phyloP scores from a whole-genome alignment of 2,113 vertebrate species.

The Notarius lentiginosus region DNA sequence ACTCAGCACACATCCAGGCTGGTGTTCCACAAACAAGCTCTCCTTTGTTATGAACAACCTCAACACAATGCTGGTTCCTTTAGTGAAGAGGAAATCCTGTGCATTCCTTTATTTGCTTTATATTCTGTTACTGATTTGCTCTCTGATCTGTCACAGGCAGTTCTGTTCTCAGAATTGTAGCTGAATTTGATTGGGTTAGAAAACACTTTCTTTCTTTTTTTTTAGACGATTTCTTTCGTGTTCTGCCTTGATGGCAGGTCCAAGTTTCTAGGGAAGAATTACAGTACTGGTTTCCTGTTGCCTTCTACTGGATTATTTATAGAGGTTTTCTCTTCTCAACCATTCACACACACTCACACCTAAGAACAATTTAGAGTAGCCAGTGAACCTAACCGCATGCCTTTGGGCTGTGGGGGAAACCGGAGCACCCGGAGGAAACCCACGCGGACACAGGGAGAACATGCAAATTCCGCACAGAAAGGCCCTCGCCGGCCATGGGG shows the following conservation, averaged over 20 bases:
- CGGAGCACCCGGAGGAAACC: too few relatives aligned
- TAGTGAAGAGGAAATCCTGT: not conserved
- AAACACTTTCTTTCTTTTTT: not conserved
- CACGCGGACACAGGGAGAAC: too few relatives aligned
- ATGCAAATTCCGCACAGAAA: too few relatives aligned
- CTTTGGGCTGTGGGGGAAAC: too few relatives aligned
- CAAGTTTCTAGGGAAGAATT: too few relatives aligned
- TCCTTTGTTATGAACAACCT: constrained; percentile 18
- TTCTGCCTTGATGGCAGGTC: too few relatives aligned
- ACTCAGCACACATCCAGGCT: constrained; percentile 15
- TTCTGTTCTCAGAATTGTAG: not conserved
- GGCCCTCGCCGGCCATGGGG: accelerated
- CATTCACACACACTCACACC: too few relatives aligned
- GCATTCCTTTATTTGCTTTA: constrained; percentile 2
- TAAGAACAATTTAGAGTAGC: too few relatives aligned
- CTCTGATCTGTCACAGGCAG: not conserved
- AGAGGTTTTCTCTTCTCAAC: too few relatives aligned
- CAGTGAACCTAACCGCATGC: too few relatives aligned
- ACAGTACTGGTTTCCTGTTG: too few relatives aligned
- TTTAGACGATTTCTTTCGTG: not conserved
- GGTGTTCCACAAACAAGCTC: constrained; percentile 44
- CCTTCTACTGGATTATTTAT: too few relatives aligned
- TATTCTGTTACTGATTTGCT: not conserved
- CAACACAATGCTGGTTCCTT: not conserved
- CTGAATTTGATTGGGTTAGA: not conserved